Evolutionary conservation across 2,797 vertebrate genomes (phyloP).

Genomic region (Argyrosomus regius): DNA sequence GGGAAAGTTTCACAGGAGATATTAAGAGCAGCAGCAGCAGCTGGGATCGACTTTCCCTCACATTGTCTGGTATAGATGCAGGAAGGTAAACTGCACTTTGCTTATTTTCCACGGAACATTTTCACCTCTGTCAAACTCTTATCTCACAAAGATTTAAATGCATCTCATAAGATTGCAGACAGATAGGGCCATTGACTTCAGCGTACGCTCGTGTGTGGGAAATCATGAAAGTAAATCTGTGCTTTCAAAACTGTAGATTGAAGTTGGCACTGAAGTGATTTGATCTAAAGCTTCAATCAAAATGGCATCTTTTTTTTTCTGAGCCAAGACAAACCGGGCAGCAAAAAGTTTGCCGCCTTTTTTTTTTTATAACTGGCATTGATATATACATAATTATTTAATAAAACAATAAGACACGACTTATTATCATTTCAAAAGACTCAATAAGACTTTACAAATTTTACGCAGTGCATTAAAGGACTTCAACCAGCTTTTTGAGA

Average conservation of each 20-base stretch:
- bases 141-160: slow-evolving; percentile 44
- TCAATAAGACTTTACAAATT: slow-evolving; percentile 2
- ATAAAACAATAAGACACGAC: slow-evolving; percentile 18
- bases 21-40: slow-evolving; percentile 18
- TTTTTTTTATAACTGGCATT: background rate
- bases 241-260: slow-evolving; percentile 56
- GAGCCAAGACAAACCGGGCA: slow-evolving; percentile 24
- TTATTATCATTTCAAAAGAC: slow-evolving; percentile 24
- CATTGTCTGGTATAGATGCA: slow-evolving; percentile 12
- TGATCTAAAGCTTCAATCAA: slow-evolving; percentile 49
- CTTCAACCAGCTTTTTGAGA: slow-evolving; percentile 24
- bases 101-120: slow-evolving; percentile 26
- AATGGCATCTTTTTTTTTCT: slow-evolving; percentile 11
- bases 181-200: slow-evolving; percentile 8
- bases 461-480: slow-evolving; percentile 1
- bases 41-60: slow-evolving; percentile 2
- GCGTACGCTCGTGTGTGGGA: slow-evolving; percentile 8
- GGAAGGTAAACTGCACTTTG: slow-evolving; percentile 16
- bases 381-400: slow-evolving; percentile 9
- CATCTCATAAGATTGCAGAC: slow-evolving; percentile 43
- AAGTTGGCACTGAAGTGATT: slow-evolving; percentile 37
- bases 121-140: slow-evolving; percentile 43
- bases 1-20: slow-evolving; percentile 10
- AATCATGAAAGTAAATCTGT: slow-evolving; percentile 44
- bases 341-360: background rate